Evolutionary conservation across 2,113 vertebrate species (phyloP).

Genomic region (Agelaius tricolor): DNA sequence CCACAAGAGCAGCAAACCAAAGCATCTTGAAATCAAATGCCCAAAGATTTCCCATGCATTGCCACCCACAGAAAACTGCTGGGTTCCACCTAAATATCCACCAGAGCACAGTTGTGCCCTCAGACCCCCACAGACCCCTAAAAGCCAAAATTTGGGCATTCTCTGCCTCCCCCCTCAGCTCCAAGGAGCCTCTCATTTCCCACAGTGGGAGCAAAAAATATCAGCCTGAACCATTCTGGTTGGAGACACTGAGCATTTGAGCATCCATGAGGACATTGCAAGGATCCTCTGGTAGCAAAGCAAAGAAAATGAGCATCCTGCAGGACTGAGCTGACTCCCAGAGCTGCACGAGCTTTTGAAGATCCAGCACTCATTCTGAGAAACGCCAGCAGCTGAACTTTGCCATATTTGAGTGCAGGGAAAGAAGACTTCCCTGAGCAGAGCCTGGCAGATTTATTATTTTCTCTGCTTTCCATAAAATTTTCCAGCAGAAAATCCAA

Average conservation of each 20-base stretch:
- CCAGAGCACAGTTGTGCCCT: neutral
- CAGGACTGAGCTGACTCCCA: neutral
- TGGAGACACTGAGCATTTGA: accelerated
- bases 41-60: neutral
- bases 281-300: neutral
- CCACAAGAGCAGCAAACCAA: neutral
- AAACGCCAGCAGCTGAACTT: neutral
- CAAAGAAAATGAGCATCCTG: neutral
- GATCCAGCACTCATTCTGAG: neutral
- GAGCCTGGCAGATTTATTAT: neutral
- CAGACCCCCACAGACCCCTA: accelerated
- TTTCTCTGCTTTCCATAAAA: neutral
- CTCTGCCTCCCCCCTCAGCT: neutral
- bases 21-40: neutral
- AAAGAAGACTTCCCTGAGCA: neutral
- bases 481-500: neutral
- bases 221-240: neutral
- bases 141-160: accelerated
- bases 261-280: neutral
- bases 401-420: neutral
- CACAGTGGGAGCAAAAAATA: neutral
- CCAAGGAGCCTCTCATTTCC: neutral
- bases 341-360: neutral
- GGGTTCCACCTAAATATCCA: neutral
- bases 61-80: neutral